Conservation (phyloP, 2,113 vertebrate genomes). For the Saguinus imperator region DNA sequence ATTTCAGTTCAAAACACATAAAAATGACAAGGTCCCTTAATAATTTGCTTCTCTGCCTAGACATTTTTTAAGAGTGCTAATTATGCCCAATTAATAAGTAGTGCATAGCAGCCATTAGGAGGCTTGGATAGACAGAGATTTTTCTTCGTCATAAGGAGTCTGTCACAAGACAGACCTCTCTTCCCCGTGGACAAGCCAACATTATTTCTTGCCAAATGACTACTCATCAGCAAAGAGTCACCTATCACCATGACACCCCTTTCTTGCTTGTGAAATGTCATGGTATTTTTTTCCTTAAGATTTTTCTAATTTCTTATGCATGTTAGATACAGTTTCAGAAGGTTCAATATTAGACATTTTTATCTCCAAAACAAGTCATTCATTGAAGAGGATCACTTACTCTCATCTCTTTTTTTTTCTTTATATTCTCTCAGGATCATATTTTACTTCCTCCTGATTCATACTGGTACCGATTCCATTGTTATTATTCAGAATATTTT, state of each 20-base stretch:
- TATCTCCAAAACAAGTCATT: background rate
- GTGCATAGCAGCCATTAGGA: background rate
- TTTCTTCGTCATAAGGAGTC: background rate
- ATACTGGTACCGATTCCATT: background rate
- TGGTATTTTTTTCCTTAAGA: background rate
- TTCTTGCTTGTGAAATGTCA: background rate
- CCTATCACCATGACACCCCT: background rate
- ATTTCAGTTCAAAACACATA: background rate
- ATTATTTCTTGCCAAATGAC: background rate
- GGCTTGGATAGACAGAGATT: background rate
- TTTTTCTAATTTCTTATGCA: background rate
- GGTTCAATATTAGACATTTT: background rate
- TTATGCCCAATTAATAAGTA: background rate
- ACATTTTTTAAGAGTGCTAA: background rate
- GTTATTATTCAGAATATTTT: background rate
- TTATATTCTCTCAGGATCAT: background rate
- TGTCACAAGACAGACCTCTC: background rate
- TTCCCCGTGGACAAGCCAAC: background rate
- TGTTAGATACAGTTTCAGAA: background rate
- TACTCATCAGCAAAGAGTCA: background rate
- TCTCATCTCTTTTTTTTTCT: background rate
- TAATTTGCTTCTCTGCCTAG: background rate
- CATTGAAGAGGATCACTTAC: background rate
- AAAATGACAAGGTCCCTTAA: background rate
- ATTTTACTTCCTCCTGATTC: background rate